A percentile compares a stretch with the other conserved stretches of the same genome.
phyloP scores from a whole-genome alignment of 2,113 vertebrate species.

The Chaetodon trifascialis region DNA sequence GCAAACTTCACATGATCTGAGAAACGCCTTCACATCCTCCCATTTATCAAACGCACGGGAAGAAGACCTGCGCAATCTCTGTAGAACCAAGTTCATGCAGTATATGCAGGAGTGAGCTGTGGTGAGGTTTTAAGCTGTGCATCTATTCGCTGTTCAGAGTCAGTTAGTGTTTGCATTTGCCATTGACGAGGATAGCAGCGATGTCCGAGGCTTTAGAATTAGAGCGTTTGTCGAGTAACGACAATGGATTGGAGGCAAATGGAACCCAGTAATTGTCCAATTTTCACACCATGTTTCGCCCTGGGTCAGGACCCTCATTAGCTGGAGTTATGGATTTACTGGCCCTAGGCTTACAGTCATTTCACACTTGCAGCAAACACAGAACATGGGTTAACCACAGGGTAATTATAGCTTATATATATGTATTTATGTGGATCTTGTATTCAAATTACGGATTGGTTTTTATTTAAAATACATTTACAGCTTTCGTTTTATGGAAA shows the following conservation, averaged over 20 bases:
- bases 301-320: slow-evolving; percentile 45
- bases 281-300: slow-evolving; percentile 33
- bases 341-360: slow-evolving; percentile 23
- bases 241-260: slow-evolving; percentile 40
- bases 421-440: background rate
- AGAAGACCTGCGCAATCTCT: background rate
- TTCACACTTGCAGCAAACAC: slow-evolving; percentile 38
- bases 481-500: background rate
- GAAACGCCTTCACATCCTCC: background rate
- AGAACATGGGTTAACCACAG: slow-evolving; percentile 20
- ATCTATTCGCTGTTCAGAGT: slow-evolving; percentile 13
- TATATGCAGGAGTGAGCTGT: background rate
- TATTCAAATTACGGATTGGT: background rate
- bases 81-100: background rate
- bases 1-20: background rate
- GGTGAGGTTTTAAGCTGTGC: background rate
- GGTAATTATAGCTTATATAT: slow-evolving; percentile 19
- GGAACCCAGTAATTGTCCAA: slow-evolving; percentile 33
- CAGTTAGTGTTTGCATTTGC: background rate
- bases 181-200: background rate
- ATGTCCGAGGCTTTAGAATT: slow-evolving; percentile 6
- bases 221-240: slow-evolving; percentile 19
- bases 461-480: background rate
- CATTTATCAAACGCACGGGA: background rate
- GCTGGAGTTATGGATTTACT: slow-evolving; percentile 18